Percentiles rank a stretch among this genome's conserved stretches.
Conservation (phyloP, 2,113 vertebrate genomes). For the Catharus fuscescens region DNA sequence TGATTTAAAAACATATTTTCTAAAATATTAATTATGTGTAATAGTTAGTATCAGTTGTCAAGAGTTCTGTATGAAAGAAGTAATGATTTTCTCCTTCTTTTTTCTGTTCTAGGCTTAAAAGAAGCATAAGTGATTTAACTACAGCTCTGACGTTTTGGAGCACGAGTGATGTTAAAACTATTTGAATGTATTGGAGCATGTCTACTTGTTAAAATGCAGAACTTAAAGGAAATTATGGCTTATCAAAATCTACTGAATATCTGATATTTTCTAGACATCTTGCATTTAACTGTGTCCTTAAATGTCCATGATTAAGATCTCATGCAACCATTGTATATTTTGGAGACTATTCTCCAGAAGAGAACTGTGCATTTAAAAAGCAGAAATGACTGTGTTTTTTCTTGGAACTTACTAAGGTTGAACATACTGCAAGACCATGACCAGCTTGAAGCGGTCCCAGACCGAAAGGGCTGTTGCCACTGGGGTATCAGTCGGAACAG, state of each 20-base stretch:
- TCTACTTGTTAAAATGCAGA: conserved; percentile 58
- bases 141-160: not conserved
- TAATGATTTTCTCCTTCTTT: conserved; percentile 39
- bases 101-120: conserved; percentile 58
- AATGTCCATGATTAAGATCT: conserved; percentile 73
- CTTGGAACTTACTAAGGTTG: conserved; percentile 71
- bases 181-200: conserved; percentile 47
- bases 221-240: conserved; percentile 3
- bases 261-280: conserved; percentile 15
- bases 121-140: conserved; percentile 20
- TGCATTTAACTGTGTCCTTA: conserved; percentile 59
- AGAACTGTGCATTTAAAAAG: conserved; percentile 68
- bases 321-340: conserved; percentile 70
- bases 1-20: not conserved
- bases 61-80: not conserved
- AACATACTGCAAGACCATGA: conserved; percentile 81
- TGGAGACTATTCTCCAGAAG: conserved; percentile 77
- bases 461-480: conserved; percentile 87
- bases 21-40: not conserved
- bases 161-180: conserved; percentile 27
- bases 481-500: conserved; percentile 75
- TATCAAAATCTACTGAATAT: conserved; percentile 56
- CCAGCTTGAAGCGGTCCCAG: conserved; percentile 90
- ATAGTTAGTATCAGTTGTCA: not conserved
- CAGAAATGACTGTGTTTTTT: conserved; percentile 73